phyloP scores from a whole-genome alignment of 2,797 vertebrate genomes.

The Urocyon cinereoargenteus region DNA sequence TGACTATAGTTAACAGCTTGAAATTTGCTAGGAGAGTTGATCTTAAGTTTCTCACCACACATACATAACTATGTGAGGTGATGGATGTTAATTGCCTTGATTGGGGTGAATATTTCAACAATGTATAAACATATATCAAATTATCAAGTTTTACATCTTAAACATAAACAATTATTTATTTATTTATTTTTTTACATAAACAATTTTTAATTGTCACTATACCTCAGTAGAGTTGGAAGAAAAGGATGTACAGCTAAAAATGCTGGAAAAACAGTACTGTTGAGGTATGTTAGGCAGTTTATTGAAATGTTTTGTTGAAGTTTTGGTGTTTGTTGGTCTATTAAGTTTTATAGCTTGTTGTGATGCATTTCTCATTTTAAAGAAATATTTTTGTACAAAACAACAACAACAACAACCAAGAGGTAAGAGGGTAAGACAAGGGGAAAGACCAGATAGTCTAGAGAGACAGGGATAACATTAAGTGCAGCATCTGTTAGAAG shows the following conservation, averaged over 20 bases:
- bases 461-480: background rate
- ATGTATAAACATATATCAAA: background rate
- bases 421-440: background rate
- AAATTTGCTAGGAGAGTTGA: background rate
- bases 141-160: background rate
- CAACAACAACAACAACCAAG: background rate
- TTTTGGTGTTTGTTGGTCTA: background rate
- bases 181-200: too few species aligned
- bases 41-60: background rate
- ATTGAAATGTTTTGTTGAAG: background rate
- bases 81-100: background rate
- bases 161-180: too few species aligned
- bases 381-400: background rate
- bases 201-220: background rate
- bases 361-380: background rate
- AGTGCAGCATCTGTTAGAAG: background rate
- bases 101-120: background rate
- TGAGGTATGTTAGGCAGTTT: background rate
- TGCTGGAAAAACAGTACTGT: background rate
- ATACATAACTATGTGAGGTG: background rate
- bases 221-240: background rate
- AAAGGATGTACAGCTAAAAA: background rate
- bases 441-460: background rate
- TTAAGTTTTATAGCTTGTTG: background rate
- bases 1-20: background rate